Base-by-base conservation (phyloP, 2,888 invertebrate genomes). In the Perizoma affinitatum region DNA sequence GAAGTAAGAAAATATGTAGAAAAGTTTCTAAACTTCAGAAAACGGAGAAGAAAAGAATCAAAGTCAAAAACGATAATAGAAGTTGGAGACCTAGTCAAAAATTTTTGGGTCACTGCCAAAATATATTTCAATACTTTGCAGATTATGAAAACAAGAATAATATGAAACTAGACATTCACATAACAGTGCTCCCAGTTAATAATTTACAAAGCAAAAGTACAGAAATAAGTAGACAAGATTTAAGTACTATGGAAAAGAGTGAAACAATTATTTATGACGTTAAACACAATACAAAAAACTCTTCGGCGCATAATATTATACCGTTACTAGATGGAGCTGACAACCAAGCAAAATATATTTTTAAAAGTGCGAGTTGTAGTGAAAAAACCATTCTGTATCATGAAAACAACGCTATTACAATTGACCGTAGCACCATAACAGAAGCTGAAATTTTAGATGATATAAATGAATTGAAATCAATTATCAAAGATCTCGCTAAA, bases 281-380 rank as follows among this genome's bases (percentile, higher is more conserved):
- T 46, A 44, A 59, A 33, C 49, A 55, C 4, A 49, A 50, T 38
- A 10, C 36, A 45, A 54, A 22, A 22, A 36, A n/a, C 7, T 5
- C 38, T 3, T 44, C 41, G 34, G 58, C 60, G 34, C 72, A 76
- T 34, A 77, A 81, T 66, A 78, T 87, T 38, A 83, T 88, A 63
- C 78, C 86, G 7, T 47, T 88, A 63, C 76, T 88, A 42, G 87
- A 89, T 63, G 76, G 80, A 10, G 76, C 87, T 44, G 67, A 68
- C 3, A 87, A 84, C 63, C 79, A 86, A 69, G 62, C 72, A 7
- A 83, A 83, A 68, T 82, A 81, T 65, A 76, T 84, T 33, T 72
- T 79, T 9, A 75, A 67, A 47, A 71, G 64, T 66, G 72, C 72
- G 22, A 73, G 63, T 48, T 72, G 72, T 10, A 69, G 50, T 43